Base-by-base conservation (phyloP, 2,113 vertebrate species). In the Cochlearius cochlearius region DNA sequence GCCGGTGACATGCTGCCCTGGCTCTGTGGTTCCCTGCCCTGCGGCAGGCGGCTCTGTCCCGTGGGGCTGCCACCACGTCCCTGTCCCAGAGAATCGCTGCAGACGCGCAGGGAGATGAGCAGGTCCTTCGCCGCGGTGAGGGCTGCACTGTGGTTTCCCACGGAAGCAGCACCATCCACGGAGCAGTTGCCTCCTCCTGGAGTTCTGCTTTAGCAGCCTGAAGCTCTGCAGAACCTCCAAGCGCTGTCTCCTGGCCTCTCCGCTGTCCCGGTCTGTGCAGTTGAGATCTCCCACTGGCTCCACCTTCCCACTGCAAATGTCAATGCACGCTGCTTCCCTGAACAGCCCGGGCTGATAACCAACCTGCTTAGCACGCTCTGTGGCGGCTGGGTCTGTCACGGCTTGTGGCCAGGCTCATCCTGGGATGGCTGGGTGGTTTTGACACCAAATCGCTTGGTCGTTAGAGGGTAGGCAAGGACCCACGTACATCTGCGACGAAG, bases 81-180 rank as follows among this genome's bases (percentile, higher is more conserved):
- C 26, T 18, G 15, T 14, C 63, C 34, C 58, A n/a, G 14, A 47
- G 72, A 39, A 38, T 5, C 1, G 3, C 52, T 45, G 52, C 38
- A 64, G 69, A 2, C 17, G 26, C 4, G 1, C 21, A 12, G 32
- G 55, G 45, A 34, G 32, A 17, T 0, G 5, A 45, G 34, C 39
- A 29, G 2, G 16, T 26, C 34, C 38, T 16, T 45, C 2, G 1
- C 39, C 3, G 10, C 45, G 69, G 11, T 27, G 23, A 38, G 72
- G 14, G 29, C 47, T 41, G 58, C 59, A 5, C n/a, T 8, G 22
- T 11, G 34, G 36, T 59, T 29, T 77, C 23, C 52, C 34, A 15
- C 0, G 1, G 56, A 77, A 45, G 23, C 56, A 30, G 41, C 63
- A 4, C 56, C 0, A 0, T 15, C 26, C 32, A 11, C 17, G 36